Base-by-base conservation (phyloP, 2,797 vertebrate genomes). In the Peromyscus melanophrys region DNA sequence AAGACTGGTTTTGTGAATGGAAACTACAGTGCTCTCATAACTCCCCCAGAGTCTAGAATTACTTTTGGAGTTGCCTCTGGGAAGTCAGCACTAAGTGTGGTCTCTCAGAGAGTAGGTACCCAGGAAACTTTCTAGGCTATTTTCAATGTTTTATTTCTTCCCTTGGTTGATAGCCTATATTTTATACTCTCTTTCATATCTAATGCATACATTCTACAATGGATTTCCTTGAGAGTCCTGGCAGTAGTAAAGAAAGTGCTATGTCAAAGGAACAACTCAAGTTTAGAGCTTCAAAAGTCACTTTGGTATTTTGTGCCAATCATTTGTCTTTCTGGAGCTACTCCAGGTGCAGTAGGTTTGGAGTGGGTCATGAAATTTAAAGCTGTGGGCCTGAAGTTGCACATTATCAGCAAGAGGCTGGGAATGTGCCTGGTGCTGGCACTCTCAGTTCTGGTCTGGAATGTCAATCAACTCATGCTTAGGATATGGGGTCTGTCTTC, bases 221-320 rank as follows among this genome's bases (percentile, higher is more conserved):
- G 87, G 40, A 90, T 88, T 71, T 84, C 21, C 40, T 89, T 85
- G 43, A 87, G 46, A 94, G 46, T 6, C 61, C 37, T 34, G 13
- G 83, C 77, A 90, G 31, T 27, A 96, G 73, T 85, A 84, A 96
- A 93, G 59, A 92, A 2, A 46, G 55, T 83, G 61, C 17, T 92
- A 85, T 37, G 2, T 91, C 89, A 96, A 92, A 92, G 75, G 90
- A 92, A 52, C 46, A 85, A 90, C 17, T 61, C 40, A 89, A 82
- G 43, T 94, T 96, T 55, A 92, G 61, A 92, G 67, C 63, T 93
- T 96, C 43, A 52, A 92, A 89, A 83, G 49, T 83, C 9, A 4
- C 59, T 82, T 81, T 73, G 46, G 76, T 61, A n/a, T 81, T 40
- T 40, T 73, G 71, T 90, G 27, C 25, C 86, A 95, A 89, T 78